phyloP scores from a whole-genome alignment of 2,888 invertebrate species.

The Euclidia mi region DNA sequence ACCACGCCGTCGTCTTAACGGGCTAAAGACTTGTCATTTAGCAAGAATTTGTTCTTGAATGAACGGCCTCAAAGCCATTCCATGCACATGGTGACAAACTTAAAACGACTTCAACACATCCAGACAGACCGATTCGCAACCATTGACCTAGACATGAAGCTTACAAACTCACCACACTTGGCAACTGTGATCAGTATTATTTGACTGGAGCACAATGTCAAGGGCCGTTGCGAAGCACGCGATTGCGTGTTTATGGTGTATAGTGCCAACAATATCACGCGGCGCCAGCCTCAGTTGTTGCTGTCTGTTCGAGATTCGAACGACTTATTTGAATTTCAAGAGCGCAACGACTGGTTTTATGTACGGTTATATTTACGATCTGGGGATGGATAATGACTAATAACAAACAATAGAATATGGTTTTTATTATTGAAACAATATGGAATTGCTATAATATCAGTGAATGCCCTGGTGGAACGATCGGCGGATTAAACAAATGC shows the following conservation, averaged over 20 bases:
- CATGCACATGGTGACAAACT: no score
- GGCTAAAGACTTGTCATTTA: no score
- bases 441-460: no score
- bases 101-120: no score
- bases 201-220: conserved; percentile 48
- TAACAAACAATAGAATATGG: no score
- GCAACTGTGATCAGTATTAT: conserved; percentile 44
- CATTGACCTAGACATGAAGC: conserved; percentile 37
- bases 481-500: no score
- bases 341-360: conserved; percentile 9
- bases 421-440: no score
- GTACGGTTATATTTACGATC: not conserved
- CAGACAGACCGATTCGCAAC: conserved; percentile 18
- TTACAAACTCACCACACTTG: conserved; percentile 35
- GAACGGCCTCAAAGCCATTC: no score
- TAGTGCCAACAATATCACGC: conserved; percentile 41
- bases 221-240: conserved; percentile 48
- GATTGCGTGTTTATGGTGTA: conserved; percentile 47
- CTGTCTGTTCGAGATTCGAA: conserved; percentile 32
- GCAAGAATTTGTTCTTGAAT: no score
- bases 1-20: no score
- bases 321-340: conserved; percentile 32
- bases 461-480: no score
- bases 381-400: no score
- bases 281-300: conserved; percentile 37